Conservation (phyloP, 2,888 invertebrate genomes). For the Andrena marginata region DNA sequence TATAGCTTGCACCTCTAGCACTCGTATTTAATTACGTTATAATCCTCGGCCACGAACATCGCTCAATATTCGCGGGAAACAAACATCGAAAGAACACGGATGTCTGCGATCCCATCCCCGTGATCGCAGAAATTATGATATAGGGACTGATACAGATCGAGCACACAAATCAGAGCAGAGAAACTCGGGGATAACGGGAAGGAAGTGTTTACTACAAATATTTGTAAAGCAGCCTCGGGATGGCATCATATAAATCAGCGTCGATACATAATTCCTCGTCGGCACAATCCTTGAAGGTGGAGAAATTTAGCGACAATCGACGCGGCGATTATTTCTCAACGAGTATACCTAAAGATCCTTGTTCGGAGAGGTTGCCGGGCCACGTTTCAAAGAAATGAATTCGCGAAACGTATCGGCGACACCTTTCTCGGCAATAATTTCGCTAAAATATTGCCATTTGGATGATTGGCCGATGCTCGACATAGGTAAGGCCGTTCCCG, state of each 20-base stretch:
- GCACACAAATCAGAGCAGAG: constrained; percentile 50
- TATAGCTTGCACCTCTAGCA: too few relatives aligned
- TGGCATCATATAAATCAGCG: constrained; percentile 46
- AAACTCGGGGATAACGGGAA: constrained; percentile 39
- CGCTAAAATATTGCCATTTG: constrained; percentile 64
- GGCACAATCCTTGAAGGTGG: neutral
- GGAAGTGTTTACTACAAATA: constrained; percentile 57
- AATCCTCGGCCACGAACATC: neutral
- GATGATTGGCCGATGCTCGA: constrained; percentile 52
- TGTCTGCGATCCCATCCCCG: constrained; percentile 5
- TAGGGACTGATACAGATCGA: constrained; percentile 49
- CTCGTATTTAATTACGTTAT: neutral
- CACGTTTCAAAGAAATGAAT: neutral
- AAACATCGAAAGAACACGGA: neutral
- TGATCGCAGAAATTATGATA: constrained; percentile 50
- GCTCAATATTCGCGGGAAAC: too few relatives aligned
- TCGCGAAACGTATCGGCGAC: constrained; percentile 42
- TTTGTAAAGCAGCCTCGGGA: constrained; percentile 39
- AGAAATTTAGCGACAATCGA: neutral
- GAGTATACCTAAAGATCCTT: neutral
- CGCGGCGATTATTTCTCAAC: too few relatives aligned
- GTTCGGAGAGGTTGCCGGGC: neutral
- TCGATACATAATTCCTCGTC: constrained; percentile 27
- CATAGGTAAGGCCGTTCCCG: constrained; percentile 57
- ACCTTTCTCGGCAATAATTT: constrained; percentile 62